Percentiles rank a stretch among this genome's conserved stretches.
Conservation (phyloP, 2,113 vertebrate genomes). For the Corythoichthys haematopterus region DNA sequence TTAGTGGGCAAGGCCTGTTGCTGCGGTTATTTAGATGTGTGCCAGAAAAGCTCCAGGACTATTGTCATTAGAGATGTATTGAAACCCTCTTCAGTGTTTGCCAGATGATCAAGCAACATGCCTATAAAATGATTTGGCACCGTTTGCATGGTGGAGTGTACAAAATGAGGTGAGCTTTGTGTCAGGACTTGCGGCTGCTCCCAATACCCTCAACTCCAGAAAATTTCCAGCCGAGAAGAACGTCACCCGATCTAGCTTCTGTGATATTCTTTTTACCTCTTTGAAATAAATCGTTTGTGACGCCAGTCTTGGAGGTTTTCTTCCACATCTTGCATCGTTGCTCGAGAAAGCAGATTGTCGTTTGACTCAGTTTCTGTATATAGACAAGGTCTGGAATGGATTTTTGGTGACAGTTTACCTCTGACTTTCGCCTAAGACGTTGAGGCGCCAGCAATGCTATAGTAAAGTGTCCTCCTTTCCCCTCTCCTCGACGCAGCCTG, state of each 20-base stretch:
- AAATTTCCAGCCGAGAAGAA: not conserved
- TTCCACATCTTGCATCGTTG: not conserved
- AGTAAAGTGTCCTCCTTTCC: conserved; percentile 44
- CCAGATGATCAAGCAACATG: not conserved
- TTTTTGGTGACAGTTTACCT: conserved; percentile 35
- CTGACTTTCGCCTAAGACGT: conserved; percentile 52
- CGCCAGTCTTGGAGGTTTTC: not conserved
- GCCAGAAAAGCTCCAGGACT: not conserved
- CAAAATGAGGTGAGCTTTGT: not conserved
- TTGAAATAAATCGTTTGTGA: not conserved
- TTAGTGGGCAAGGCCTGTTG: not conserved
- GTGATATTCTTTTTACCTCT: not conserved
- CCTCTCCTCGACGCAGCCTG: conserved; percentile 36
- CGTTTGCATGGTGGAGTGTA: not conserved
- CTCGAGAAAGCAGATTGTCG: conserved; percentile 25
- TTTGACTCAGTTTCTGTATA: not conserved
- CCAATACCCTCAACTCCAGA: too few species aligned
- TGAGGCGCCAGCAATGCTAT: conserved; percentile 60
- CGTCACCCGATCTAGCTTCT: not conserved
- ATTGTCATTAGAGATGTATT: not conserved
- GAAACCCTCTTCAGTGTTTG: not conserved
- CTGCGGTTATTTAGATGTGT: not conserved
- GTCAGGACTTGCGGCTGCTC: not conserved
- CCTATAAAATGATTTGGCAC: not conserved
- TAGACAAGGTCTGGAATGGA: not conserved